Base-by-base conservation (phyloP, 2,888 invertebrate species). In the Merodon equestris region DNA sequence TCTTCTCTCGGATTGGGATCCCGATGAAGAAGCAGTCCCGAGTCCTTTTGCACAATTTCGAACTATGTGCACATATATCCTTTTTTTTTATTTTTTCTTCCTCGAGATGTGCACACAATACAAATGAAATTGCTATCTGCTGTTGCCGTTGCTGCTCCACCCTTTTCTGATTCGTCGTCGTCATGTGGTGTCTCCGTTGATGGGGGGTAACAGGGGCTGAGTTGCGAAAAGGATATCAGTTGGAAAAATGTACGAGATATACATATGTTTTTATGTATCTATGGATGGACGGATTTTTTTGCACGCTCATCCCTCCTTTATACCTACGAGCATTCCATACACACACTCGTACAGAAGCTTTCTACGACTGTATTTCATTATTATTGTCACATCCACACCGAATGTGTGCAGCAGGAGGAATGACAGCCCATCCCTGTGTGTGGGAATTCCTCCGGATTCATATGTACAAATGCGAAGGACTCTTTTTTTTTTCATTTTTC, bases 91-190 rank as follows among this genome's bases (percentile, higher is more conserved):
- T 10, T 7, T 74, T 50, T 60, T 34, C 58, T 12, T 72, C 48
- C 42, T 48, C 19, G 9, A 10, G 56, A 67, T 54, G 47, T 61
- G 34, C 51, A 66, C 60, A 58, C 51, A 67, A 68, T 73, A 79
- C 77, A 74, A 68, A 73, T 79, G 73, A 60, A 79, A 77, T 73
- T 73, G 63, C 63, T 60, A 74, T 79, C 67, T 74, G 54, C 27
- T 27, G 27, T 27, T 27, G 27, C 27, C 27, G 27, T 27, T 27
- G 56, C 64, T 74, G 79, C 74, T 79, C 79, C 79, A 79, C 74
- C 68, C 74, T 64, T 79, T 79, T 79, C 68, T 79, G 79, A 79
- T 74, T 79, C 79, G 79, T 70, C 60, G 68, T 70, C 64, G 64
- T 79, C 64, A 64, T 74, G 68, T 64, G 73, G 54, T 48, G 15